Evolutionary conservation across 2,113 vertebrate genomes (phyloP).

Genomic region (Gavialis gangeticus): DNA sequence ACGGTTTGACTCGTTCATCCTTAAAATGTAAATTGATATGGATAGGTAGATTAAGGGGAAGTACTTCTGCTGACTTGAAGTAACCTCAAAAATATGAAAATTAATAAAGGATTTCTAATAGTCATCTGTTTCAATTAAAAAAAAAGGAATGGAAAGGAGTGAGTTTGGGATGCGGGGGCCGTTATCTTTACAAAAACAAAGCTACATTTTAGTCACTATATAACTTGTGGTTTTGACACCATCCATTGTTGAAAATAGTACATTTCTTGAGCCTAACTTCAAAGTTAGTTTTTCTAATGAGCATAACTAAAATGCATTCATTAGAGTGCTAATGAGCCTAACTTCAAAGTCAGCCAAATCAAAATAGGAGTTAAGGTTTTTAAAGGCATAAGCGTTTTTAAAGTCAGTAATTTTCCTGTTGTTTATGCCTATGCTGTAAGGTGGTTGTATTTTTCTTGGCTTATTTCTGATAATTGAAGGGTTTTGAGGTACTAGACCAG

Average conservation of each 20-base stretch:
- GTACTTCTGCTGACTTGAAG: not conserved
- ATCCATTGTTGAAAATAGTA: no score
- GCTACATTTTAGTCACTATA: not conserved
- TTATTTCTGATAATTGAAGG: not conserved
- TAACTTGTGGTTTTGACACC: not conserved
- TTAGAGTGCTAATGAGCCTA: no score
- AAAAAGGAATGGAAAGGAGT: not conserved
- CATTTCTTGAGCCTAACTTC: not conserved
- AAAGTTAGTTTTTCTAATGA: no score
- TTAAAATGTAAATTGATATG: not conserved
- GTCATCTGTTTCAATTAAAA: not conserved
- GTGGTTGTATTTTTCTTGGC: no score
- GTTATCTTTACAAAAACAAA: not conserved
- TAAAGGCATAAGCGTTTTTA: not conserved
- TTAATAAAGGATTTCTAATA: not conserved
- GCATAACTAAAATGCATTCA: no score
- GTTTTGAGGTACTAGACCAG: not conserved
- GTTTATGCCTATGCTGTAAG: not conserved
- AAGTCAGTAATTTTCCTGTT: rapidly evolving
- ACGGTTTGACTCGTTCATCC: not conserved
- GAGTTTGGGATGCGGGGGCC: not conserved
- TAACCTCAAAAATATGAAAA: not conserved
- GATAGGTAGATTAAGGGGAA: not conserved
- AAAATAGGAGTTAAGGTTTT: not conserved
- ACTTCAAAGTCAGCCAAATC: not conserved